Evolutionary conservation across 2,888 invertebrate genomes (phyloP).

Genomic region (Stictocephala bisonia): DNA sequence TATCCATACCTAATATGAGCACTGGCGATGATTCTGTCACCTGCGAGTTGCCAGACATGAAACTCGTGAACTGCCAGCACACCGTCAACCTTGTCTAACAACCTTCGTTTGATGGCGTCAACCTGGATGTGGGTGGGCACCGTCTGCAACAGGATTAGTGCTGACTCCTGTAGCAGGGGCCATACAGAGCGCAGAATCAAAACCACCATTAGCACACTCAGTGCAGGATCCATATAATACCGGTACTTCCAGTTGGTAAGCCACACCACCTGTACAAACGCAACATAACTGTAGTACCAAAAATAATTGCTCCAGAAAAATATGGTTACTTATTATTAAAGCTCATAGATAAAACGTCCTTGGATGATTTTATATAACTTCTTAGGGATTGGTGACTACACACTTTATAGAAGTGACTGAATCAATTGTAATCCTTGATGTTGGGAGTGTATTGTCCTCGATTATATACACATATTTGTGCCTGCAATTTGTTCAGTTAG

Average conservation of each 20-base stretch:
- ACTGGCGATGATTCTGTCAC: conserved; percentile 96
- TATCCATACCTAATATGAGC: conserved; percentile 86
- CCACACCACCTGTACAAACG: conserved; percentile 65
- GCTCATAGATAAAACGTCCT: too few species aligned
- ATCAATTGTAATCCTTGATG: too few species aligned
- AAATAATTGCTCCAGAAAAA: too few species aligned
- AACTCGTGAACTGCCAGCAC: conserved; percentile 97
- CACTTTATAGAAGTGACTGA: too few species aligned
- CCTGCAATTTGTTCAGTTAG: too few species aligned
- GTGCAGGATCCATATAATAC: conserved; percentile 93
- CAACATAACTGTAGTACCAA: too few species aligned
- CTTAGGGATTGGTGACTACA: too few species aligned
- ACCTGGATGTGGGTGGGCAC: conserved; percentile 95
- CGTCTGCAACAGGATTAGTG: conserved; percentile 95
- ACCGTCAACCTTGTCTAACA: conserved; percentile 91
- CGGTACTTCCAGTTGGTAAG: conserved; percentile 68
- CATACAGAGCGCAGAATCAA: conserved; percentile 90
- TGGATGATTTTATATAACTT: too few species aligned
- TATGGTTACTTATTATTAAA: too few species aligned
- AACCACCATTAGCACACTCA: conserved; percentile 89
- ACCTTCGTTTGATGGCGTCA: conserved; percentile 88
- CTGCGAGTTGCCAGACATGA: conserved; percentile 98
- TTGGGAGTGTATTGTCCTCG: too few species aligned
- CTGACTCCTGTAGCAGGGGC: conserved; percentile 93
- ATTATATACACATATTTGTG: too few species aligned